Conservation (phyloP, 2,888 invertebrate species). For the Proisotoma minuta region DNA sequence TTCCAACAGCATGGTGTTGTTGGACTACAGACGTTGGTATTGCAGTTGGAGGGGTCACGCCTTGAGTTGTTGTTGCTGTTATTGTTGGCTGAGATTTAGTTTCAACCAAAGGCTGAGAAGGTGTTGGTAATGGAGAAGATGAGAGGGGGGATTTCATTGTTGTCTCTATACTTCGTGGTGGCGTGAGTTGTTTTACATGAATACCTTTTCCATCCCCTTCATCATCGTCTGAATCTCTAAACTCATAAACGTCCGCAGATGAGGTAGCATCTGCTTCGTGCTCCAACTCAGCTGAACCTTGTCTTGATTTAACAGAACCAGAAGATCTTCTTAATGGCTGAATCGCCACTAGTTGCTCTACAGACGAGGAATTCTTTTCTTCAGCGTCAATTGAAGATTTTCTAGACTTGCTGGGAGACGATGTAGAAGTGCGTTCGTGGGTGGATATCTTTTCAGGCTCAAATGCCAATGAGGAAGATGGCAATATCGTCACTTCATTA, state of each 20-base stretch:
- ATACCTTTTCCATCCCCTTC: conserved; percentile 20
- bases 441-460: too few relatives aligned
- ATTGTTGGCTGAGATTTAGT: conserved; percentile 7
- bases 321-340: not conserved
- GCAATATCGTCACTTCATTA: not conserved
- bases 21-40: too few relatives aligned
- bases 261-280: not conserved
- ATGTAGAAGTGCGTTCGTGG: too few relatives aligned
- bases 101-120: conserved; percentile 2
- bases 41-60: not conserved
- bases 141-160: conserved; percentile 17
- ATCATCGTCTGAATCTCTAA: conserved; percentile 75
- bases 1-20: too few relatives aligned
- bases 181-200: conserved; percentile 24
- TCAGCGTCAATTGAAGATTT: conserved; percentile 1
- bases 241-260: conserved; percentile 78
- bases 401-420: not conserved
- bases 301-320: conserved; percentile 6
- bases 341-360: not conserved
- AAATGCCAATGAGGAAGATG: not conserved
- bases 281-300: conserved; percentile 10
- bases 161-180: conserved; percentile 26
- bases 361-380: too few relatives aligned
- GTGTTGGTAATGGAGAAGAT: conserved; percentile 8
- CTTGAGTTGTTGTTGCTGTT: not conserved